phyloP scores from a whole-genome alignment of 2,888 invertebrate species.

The Schizaphis graminum region DNA sequence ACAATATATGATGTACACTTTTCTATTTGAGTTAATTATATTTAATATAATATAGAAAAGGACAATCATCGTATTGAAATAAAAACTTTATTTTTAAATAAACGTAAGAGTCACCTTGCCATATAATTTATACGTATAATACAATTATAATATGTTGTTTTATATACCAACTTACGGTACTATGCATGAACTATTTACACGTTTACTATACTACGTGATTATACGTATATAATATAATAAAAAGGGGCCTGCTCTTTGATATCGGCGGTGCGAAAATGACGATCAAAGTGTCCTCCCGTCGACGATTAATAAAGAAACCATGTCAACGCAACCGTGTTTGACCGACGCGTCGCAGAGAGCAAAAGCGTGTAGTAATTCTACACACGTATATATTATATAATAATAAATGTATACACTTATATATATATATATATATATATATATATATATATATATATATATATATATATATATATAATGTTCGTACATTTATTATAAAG shows the following conservation, averaged over 20 bases:
- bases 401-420: neutral
- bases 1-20: too few relatives aligned
- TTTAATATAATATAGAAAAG: too few relatives aligned
- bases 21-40: too few relatives aligned
- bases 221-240: neutral
- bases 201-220: neutral
- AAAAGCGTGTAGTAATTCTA: slow-evolving; percentile 33
- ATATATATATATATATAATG: neutral
- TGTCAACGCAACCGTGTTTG: slow-evolving; percentile 18
- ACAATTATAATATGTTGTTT: neutral
- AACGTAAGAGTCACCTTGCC: neutral
- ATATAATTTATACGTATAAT: neutral
- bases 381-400: neutral
- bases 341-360: slow-evolving; percentile 15
- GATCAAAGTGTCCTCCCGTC: neutral
- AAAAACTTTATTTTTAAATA: too few relatives aligned
- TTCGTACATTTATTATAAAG: neutral
- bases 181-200: neutral
- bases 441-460: neutral
- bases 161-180: neutral
- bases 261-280: neutral
- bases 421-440: neutral
- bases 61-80: too few relatives aligned
- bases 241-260: neutral
- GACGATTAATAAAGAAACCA: slow-evolving; percentile 1